Conservation (phyloP, 2,888 invertebrate species). For the Idaea straminata region DNA sequence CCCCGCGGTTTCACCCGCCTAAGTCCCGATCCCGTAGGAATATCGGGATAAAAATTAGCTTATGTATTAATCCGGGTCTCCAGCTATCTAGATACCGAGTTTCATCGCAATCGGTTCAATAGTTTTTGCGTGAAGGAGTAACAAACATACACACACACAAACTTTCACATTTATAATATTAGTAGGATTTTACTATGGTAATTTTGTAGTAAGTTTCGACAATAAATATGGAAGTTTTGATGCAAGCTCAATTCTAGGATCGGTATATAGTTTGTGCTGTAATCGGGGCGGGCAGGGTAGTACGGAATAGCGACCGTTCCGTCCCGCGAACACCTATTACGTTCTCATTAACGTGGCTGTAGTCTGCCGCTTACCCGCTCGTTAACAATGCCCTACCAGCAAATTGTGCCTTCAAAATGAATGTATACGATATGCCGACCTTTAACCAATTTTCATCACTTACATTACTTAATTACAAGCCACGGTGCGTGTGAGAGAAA, state of each 20-base stretch:
- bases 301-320: conserved; percentile 44
- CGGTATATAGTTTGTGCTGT: conserved; percentile 9
- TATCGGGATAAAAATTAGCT: too few species aligned
- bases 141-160: too few species aligned
- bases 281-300: conserved; percentile 35
- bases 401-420: conserved; percentile 57
- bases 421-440: conserved; percentile 47
- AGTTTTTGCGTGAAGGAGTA: too few species aligned
- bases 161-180: too few species aligned
- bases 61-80: too few species aligned
- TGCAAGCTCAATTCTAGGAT: background rate
- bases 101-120: too few species aligned
- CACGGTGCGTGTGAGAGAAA: conserved; percentile 8
- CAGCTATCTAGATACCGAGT: too few species aligned
- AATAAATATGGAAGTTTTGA: background rate
- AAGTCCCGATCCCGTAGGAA: too few species aligned
- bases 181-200: too few species aligned
- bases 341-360: conserved; percentile 63
- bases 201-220: background rate
- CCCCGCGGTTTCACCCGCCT: too few species aligned
- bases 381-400: conserved; percentile 58
- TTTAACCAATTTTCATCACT: conserved; percentile 30
- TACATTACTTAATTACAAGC: conserved; percentile 25
- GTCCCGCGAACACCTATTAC: conserved; percentile 61
- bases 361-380: conserved; percentile 56